Evolutionary conservation across 2,888 invertebrate genomes (phyloP).

Genomic region (Empis livida): DNA sequence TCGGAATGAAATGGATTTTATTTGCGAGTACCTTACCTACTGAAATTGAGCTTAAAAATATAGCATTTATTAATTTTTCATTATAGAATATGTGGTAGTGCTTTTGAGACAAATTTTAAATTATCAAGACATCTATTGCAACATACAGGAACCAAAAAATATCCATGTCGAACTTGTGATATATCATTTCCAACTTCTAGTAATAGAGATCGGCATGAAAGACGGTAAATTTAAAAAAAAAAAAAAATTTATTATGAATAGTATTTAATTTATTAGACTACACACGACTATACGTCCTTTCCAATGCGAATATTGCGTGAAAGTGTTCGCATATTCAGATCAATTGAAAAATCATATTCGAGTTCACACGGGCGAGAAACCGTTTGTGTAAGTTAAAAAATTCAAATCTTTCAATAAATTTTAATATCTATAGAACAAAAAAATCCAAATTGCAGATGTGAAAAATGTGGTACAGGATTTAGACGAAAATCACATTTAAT

Average conservation of each 20-base stretch:
- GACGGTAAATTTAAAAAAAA: background rate
- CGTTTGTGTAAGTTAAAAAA: background rate
- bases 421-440: background rate
- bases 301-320: conserved; percentile 4
- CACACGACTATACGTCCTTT: conserved; percentile 3
- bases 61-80: background rate
- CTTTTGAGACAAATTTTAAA: background rate
- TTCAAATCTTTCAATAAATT: background rate
- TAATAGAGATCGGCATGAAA: background rate
- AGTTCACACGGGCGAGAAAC: conserved; percentile 5
- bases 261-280: background rate
- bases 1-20: background rate
- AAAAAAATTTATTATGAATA: background rate
- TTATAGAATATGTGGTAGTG: background rate
- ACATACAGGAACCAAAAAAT: conserved; percentile 30
- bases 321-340: conserved; percentile 1
- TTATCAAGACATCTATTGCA: conserved; percentile 24
- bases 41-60: background rate
- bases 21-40: background rate
- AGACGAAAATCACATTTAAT: conserved; percentile 11
- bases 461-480: conserved; percentile 10
- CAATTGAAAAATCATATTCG: conserved; percentile 9
- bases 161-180: conserved; percentile 20
- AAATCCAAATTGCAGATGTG: conserved; percentile 1
- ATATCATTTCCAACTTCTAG: conserved; percentile 2